Conservation (phyloP, 1,140 invertebrate genomes). For the Ridgeia piscesae region DNA sequence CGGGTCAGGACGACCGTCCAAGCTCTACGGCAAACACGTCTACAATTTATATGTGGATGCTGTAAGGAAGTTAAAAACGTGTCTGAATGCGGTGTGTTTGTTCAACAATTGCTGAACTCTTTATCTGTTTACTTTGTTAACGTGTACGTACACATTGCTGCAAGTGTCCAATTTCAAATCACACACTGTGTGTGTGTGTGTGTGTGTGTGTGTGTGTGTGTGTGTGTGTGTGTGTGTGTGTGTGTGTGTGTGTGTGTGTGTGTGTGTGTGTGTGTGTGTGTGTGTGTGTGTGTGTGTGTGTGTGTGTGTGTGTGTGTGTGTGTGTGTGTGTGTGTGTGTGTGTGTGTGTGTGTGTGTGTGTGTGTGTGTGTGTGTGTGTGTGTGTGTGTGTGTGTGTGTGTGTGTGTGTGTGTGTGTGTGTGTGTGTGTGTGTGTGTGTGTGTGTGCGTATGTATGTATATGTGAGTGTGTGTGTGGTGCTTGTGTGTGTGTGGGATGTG, state of each 20-base stretch:
- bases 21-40: too few species aligned
- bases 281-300: background rate
- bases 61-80: too few species aligned
- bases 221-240: too few species aligned
- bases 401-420: slow-evolving; percentile 17
- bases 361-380: slow-evolving; percentile 16
- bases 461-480: too few species aligned
- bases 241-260: background rate
- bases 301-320: too few species aligned
- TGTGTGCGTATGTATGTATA: slow-evolving; percentile 17
- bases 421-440: slow-evolving; percentile 26
- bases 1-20: too few species aligned
- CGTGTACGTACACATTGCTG: background rate
- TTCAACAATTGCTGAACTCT: background rate
- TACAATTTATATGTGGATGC: too few species aligned
- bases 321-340: too few species aligned
- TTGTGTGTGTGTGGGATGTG: slow-evolving; percentile 11
- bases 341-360: slow-evolving; percentile 7
- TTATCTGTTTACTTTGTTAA: background rate
- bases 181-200: too few species aligned
- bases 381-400: slow-evolving; percentile 17
- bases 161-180: too few species aligned
- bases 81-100: too few species aligned
- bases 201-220: too few species aligned
- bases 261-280: background rate